Conservation (phyloP, 2,113 vertebrate species). For the Orycteropus afer region DNA sequence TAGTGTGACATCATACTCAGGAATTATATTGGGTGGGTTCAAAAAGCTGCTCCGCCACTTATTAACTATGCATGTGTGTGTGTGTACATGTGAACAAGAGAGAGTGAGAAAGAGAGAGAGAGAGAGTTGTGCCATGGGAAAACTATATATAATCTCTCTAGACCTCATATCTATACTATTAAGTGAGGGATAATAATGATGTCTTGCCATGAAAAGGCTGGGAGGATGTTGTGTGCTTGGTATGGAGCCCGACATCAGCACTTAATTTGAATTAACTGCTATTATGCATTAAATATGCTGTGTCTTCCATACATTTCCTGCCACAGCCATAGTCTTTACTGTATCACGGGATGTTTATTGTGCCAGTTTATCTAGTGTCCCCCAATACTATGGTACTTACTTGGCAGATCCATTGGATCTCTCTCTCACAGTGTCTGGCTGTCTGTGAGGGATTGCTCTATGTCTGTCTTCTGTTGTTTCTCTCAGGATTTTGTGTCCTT, state of each 20-base stretch:
- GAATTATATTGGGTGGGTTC: neutral
- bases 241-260: fast-evolving
- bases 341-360: neutral
- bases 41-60: neutral
- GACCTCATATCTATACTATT: neutral
- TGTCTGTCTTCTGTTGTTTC: too few species aligned
- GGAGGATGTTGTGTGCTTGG: neutral
- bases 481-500: too few species aligned
- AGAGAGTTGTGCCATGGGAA: too few species aligned
- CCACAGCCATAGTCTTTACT: neutral
- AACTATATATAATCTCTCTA: neutral
- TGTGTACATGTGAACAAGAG: too few species aligned
- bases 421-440: too few species aligned
- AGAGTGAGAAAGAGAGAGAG: neutral
- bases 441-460: too few species aligned
- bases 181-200: neutral
- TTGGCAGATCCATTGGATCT: too few species aligned
- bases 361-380: too few species aligned
- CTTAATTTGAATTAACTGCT: neutral
- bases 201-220: neutral
- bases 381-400: too few species aligned
- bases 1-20: neutral
- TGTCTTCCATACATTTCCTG: neutral
- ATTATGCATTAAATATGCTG: neutral
- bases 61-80: neutral